phyloP scores from a whole-genome alignment of 2,888 invertebrate genomes.

The Aleiodes testaceus region DNA sequence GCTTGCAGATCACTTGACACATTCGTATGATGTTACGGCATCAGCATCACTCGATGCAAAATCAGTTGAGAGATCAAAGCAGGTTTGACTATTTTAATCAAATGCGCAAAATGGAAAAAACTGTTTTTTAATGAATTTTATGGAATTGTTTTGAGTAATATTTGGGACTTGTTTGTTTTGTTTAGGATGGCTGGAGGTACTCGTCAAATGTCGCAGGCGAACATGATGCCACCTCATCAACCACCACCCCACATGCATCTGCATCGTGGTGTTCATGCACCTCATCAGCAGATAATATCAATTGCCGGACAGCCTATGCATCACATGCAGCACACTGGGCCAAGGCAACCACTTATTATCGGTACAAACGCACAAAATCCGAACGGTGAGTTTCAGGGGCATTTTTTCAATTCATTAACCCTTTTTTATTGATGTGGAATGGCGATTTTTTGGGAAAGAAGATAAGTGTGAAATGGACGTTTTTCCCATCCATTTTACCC shows the following conservation, averaged over 20 bases:
- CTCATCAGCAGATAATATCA: constrained; percentile 69
- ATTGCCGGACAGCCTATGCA: constrained; percentile 67
- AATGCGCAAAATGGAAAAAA: background rate
- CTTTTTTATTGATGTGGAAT: constrained; percentile 1
- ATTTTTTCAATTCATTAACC: background rate
- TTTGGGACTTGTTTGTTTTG: background rate
- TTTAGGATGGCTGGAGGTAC: constrained; percentile 68
- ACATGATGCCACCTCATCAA: constrained; percentile 69
- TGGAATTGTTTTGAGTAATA: background rate
- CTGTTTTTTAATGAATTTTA: background rate
- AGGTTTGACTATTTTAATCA: constrained; percentile 64
- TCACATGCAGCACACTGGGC: constrained; percentile 68
- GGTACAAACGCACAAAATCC: constrained; percentile 73
- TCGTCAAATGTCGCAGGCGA: constrained; percentile 71
- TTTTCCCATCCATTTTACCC: no score
- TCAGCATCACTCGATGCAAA: constrained; percentile 80
- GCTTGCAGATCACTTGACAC: constrained; percentile 63
- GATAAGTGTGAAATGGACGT: no score
- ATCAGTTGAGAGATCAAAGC: constrained; percentile 78
- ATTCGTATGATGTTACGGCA: constrained; percentile 72
- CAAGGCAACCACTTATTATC: constrained; percentile 75
- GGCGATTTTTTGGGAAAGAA: background rate
- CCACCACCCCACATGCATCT: constrained; percentile 64
- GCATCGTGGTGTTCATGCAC: constrained; percentile 60
- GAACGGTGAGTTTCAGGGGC: constrained; percentile 58